Percentiles rank a stretch among this genome's conserved stretches.
phyloP scores from a whole-genome alignment of 2,113 vertebrate species.

The Platycercus adscitus region DNA sequence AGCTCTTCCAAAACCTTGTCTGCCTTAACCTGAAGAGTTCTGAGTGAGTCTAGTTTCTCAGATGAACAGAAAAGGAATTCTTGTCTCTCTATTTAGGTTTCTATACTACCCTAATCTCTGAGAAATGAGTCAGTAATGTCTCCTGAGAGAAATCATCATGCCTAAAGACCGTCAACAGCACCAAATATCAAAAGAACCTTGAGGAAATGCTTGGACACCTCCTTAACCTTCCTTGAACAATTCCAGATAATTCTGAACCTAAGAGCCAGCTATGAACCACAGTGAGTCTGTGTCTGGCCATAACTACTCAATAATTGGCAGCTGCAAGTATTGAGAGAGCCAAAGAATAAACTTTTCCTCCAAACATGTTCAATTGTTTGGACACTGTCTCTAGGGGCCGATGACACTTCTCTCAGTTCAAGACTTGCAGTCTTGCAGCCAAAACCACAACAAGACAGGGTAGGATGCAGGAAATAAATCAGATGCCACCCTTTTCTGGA shows the following conservation, averaged over 20 bases:
- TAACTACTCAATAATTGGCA: constrained; percentile 44
- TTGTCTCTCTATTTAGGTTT: not conserved
- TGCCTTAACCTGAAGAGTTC: constrained; percentile 6
- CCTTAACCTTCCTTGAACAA: constrained; percentile 42
- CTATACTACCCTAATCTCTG: not conserved
- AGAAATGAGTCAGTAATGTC: not conserved
- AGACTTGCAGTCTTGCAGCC: constrained; percentile 20
- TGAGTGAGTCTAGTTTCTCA: not conserved
- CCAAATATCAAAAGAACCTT: constrained; percentile 23
- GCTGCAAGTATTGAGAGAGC: not conserved
- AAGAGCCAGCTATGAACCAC: constrained; percentile 8
- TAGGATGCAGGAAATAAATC: constrained; percentile 58
- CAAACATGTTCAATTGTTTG: constrained; percentile 49
- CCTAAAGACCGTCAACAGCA: not conserved
- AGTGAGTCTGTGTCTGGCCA: constrained; percentile 8
- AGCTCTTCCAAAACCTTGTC: not conserved
- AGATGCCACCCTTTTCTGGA: constrained; percentile 63
- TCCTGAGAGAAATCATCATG: not conserved
- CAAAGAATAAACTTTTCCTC: constrained; percentile 53
- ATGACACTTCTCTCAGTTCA: constrained; percentile 52
- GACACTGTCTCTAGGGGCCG: not conserved
- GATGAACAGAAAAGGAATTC: not conserved
- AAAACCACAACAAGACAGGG: constrained; percentile 53
- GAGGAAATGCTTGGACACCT: constrained; percentile 40
- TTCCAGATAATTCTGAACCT: constrained; percentile 36